Base-by-base conservation (phyloP, 1,140 invertebrate species). In the Leptonema lineaticorne region DNA sequence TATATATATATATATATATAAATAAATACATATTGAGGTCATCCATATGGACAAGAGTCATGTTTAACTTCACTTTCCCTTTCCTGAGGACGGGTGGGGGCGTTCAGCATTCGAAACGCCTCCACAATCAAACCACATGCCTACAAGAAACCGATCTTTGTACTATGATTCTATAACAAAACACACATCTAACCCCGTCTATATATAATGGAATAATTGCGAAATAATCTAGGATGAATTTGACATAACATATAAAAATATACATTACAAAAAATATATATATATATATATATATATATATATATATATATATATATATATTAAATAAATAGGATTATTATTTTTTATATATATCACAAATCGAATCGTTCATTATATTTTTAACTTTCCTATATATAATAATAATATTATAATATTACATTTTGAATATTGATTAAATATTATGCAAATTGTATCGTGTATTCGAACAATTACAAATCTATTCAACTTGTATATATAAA, bases 1-100 rank as follows among this genome's bases (percentile, higher is more conserved):
- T 11, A n/a, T n/a, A n/a, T n/a, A n/a, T n/a, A n/a, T n/a, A n/a
- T n/a, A n/a, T n/a, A 33, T 5, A 33, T 33, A 33, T 33, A 33
- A 33, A 33, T 6, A 33, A 33, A 33, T 11, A 33, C 30, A 33
- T 11, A 33, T 14, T 41, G 37, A 41, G 37, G 37, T 41, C 37
- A 16, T 41, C 37, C 37, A 41, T 41, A 41, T 41, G 37, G 37
- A 41, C 37, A 41, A 9, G 11, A 41, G 37, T 41, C 37, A 16
- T 41, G 37, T 16, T 41, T 41, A 41, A 16, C 37, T 41, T 41
- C 37, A 41, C 37, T 41, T 41, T 41, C 37, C 37, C 37, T 41
- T 41, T 41, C 37, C 37, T 41, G 37, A 41, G 37, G 37, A 41
- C 37, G 37, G 37, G 37, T 41, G 37, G 37, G 37, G 37, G 37